Base-by-base conservation (phyloP, 2,888 invertebrate genomes). In the Abrostola triplasia region DNA sequence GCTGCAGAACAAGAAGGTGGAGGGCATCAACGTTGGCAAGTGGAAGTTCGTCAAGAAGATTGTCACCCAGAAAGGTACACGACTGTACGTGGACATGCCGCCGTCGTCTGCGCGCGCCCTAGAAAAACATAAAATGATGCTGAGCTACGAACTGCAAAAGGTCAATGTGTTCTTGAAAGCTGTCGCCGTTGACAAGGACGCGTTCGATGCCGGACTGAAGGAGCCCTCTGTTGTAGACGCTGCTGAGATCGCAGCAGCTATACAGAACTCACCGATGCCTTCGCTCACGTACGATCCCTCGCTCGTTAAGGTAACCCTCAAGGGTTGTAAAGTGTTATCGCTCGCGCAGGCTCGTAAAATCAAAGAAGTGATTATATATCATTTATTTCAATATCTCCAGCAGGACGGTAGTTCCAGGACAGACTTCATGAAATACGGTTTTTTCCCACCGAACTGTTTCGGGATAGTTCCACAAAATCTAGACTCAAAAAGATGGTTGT, bases 41-140 rank as follows among this genome's bases (percentile, higher is more conserved):
- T 94, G 94, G 94, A 93, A 93, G 73, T 84, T 89, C 12, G 92
- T 94, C 0, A 93, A 91, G 76, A 90, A 90, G 64, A 84, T 93
- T 7, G 80, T 91, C 5, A 91, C 84, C 0, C 58, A 58, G 0
- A 92, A 90, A 56, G 94, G 94, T 1, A 93, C 90, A 7, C 80
- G 93, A 11, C 60, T 94, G 5, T 94, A 93, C 67, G 91, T 93
- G 0, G 94, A 94, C 53, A 92, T 94, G 86, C 93, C 92, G 0
- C 91, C 92, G 10, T 87, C 92, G 0, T 86, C 91, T 0, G 91
- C 92, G 1, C 88, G 90, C 10, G 89, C 89, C 1, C 81, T 94
- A 4, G 92, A 92, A 59, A 82, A 79, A 11, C 79, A 88, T 65
- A 90, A 90, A 49, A 91, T 92, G 90, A 73, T 83, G 76, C 80